phyloP scores from a whole-genome alignment of 2,888 invertebrate genomes.

The Pollenia labialis region DNA sequence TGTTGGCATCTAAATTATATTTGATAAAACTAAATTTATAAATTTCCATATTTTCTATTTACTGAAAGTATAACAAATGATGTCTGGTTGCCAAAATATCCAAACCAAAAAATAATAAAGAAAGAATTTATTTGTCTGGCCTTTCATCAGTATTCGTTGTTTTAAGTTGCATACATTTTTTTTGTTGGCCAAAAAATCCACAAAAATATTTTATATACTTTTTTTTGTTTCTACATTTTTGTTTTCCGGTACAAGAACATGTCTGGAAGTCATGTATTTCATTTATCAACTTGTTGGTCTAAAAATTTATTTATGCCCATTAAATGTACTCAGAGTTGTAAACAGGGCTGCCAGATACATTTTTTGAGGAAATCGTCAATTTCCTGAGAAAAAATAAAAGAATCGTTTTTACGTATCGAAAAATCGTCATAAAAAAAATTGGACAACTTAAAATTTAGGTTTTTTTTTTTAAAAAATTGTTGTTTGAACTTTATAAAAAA shows the following conservation, averaged over 20 bases:
- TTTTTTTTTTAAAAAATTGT: too few species aligned
- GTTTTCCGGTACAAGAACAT: conserved; percentile 9
- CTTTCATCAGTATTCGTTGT: conserved; percentile 24
- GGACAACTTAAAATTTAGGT: too few species aligned
- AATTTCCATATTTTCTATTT: not conserved
- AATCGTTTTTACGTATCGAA: too few species aligned
- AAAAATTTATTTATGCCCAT: conserved; percentile 65
- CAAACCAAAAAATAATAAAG: not conserved
- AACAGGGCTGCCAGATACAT: too few species aligned
- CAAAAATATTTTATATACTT: conserved; percentile 33
- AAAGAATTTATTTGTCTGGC: conserved; percentile 20
- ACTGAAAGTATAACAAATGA: not conserved
- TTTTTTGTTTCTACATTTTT: not conserved
- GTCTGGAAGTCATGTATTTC: conserved; percentile 24
- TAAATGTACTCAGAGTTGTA: conserved; percentile 9
- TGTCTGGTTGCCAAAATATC: conserved; percentile 15
- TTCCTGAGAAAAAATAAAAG: too few species aligned
- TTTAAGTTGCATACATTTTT: conserved; percentile 38
- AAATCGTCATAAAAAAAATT: too few species aligned
- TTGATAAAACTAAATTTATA: not conserved
- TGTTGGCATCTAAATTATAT: not conserved
- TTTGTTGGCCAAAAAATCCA: conserved; percentile 34
- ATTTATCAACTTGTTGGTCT: conserved; percentile 68
- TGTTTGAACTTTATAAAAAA: too few species aligned
- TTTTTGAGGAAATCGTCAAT: too few species aligned